Evolutionary conservation across 2,888 invertebrate genomes (phyloP).

Genomic region (Drosophila yooni): DNA sequence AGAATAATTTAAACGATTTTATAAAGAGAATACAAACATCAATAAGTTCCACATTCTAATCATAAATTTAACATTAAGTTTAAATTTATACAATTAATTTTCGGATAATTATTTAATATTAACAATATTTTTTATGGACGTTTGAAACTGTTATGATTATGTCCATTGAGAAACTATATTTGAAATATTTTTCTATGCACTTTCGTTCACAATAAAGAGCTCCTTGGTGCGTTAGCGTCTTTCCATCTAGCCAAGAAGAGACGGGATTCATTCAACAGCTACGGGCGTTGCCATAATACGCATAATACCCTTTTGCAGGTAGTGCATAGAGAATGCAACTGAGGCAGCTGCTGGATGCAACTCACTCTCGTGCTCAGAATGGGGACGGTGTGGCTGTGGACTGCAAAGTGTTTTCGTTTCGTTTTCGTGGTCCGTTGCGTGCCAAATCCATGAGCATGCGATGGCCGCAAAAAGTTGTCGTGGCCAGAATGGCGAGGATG

Average conservation of each 20-base stretch:
- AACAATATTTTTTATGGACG: neutral
- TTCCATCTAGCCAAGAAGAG: neutral
- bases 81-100: neutral
- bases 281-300: slow-evolving; percentile 12
- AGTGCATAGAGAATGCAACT: slow-evolving; percentile 42
- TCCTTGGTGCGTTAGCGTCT: neutral
- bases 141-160: neutral
- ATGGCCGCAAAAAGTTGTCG: slow-evolving; percentile 76
- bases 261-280: neutral
- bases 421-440: slow-evolving; percentile 79
- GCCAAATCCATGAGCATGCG: slow-evolving; percentile 77
- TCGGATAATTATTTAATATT: neutral
- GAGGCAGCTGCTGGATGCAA: slow-evolving; percentile 19
- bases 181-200: neutral
- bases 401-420: slow-evolving; percentile 65
- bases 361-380: slow-evolving; percentile 5
- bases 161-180: neutral
- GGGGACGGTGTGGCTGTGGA: slow-evolving; percentile 5
- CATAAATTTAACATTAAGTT: neutral
- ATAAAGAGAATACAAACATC: neutral
- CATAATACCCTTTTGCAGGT: slow-evolving; percentile 8
- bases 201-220: neutral
- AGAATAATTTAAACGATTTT: neutral
- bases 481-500: slow-evolving; percentile 54
- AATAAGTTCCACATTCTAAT: neutral